Evolutionary conservation across 2,797 vertebrate genomes (phyloP), one percentile per base, ranked within the genome.

Genomic region (Lerista edwardsae): DNA sequence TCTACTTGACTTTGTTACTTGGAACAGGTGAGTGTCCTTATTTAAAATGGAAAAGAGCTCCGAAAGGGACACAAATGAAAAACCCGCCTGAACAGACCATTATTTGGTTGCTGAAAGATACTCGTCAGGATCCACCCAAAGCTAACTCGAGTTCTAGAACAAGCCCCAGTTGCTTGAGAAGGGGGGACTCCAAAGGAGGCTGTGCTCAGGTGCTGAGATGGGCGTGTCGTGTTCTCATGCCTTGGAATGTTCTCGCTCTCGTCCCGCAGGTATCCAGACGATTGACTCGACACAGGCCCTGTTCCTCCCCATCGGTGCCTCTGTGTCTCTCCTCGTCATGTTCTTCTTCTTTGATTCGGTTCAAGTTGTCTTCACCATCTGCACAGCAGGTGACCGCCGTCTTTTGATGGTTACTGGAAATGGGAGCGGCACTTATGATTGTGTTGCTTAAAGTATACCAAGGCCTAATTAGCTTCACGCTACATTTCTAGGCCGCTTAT

Each of bases 261-360:
- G 65, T 89, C 55, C 86, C 88, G n/a, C 96, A 99, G 99, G 99
- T 97, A 99, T 99, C 97, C 99, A 99, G 93, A 99, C 99, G 88
- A 99, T 99, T 92, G 99, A 99, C 89, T 99, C 99, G 39, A 99
- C 99, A 87, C 99, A 99, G 96, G 99, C 98, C 0, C 94, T 99
- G 86, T 99, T 99, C 94, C 97, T 99, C 90, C 99, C 99, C 0
- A 98, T 99, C 73, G 99, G 99, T 93, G 99, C 99, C 0, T 99
- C 99, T 0, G 98, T 99, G 82, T 99, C 99, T 88, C 98, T 99
- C 90, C 97, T 99, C 74, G 98, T 99, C 91, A 99, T 99, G 99
- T 99, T 99, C 97, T 99, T 99, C 97, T 99, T 99, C 97, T 99
- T 99, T 68, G 99, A 99, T 94, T 99, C 98, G 0, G 99, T 99